Evolutionary conservation across 2,797 vertebrate genomes (phyloP).

Genomic region (Gouania willdenowi): DNA sequence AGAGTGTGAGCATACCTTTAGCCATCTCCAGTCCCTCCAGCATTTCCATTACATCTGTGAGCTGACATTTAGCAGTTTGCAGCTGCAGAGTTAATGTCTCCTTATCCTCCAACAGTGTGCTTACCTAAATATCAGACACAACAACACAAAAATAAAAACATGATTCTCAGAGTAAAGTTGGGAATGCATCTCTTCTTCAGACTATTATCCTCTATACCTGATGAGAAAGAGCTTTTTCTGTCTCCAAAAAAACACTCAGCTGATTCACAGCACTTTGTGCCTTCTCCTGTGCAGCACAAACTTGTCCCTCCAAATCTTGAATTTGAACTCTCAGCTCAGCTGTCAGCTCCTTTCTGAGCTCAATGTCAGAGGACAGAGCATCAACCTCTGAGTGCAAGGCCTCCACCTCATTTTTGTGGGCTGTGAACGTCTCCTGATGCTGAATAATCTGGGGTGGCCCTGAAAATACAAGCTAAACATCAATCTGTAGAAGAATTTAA

Average conservation of each 20-base stretch:
- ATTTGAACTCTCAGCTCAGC: conserved; percentile 65
- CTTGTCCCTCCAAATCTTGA: conserved; percentile 52
- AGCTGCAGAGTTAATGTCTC: conserved; percentile 60
- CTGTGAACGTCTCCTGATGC: conserved; percentile 37
- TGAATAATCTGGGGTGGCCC: conserved; percentile 40
- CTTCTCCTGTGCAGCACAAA: conserved; percentile 59
- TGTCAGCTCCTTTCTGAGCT: conserved; percentile 62
- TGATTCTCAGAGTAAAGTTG: background rate
- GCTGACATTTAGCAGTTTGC: conserved; percentile 60
- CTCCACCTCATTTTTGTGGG: conserved; percentile 55
- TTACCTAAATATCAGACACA: conserved; percentile 26
- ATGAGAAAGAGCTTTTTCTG: conserved; percentile 52
- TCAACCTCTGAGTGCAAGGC: conserved; percentile 60
- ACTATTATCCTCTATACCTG: conserved; percentile 30
- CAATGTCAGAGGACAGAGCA: conserved; percentile 63
- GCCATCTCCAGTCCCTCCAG: conserved; percentile 64
- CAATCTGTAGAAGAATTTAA: no score
- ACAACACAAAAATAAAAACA: background rate
- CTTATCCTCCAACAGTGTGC: conserved; percentile 61
- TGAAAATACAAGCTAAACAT: no score
- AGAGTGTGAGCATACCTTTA: conserved; percentile 43
- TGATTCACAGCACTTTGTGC: conserved; percentile 51
- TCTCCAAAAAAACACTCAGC: conserved; percentile 37
- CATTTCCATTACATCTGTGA: conserved; percentile 58
- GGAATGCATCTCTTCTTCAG: background rate